Evolutionary conservation across 2,888 invertebrate species (phyloP).

Genomic region (Clepsis dumicolana): DNA sequence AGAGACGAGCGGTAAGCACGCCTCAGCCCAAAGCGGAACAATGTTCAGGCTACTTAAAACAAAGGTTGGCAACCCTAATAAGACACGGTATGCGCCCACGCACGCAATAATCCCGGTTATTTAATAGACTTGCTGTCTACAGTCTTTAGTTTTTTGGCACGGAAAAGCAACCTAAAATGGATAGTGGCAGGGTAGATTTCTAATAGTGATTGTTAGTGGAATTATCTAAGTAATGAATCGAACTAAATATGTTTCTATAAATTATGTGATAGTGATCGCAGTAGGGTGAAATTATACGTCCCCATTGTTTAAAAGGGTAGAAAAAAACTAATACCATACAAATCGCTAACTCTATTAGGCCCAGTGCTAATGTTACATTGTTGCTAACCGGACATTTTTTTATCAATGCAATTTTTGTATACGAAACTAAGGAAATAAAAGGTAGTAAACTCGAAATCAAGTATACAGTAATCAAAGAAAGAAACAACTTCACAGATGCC

Average conservation of each 20-base stretch:
- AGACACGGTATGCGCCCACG: constrained; percentile 34
- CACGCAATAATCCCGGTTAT: constrained; percentile 37
- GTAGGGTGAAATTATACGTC: constrained; percentile 8
- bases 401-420: too few relatives aligned
- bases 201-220: background rate
- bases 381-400: too few relatives aligned
- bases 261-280: constrained; percentile 30
- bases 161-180: background rate
- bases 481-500: too few relatives aligned
- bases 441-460: too few relatives aligned
- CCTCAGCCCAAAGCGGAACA: background rate
- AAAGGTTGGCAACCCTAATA: background rate
- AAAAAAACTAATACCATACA: too few relatives aligned
- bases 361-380: too few relatives aligned
- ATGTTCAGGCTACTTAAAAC: background rate
- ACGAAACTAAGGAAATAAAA: too few relatives aligned
- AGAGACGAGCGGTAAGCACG: too few relatives aligned
- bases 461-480: too few relatives aligned
- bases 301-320: background rate
- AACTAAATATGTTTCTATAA: constrained; percentile 25
- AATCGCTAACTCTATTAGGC: too few relatives aligned
- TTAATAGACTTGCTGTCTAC: constrained; percentile 17
- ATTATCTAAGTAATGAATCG: background rate
- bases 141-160: background rate
- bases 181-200: background rate